These are phyloP conservation scores for Lepidostoma basale DNA, from an alignment of 1,140 invertebrate species.

Conservation along the genomic window DNA sequence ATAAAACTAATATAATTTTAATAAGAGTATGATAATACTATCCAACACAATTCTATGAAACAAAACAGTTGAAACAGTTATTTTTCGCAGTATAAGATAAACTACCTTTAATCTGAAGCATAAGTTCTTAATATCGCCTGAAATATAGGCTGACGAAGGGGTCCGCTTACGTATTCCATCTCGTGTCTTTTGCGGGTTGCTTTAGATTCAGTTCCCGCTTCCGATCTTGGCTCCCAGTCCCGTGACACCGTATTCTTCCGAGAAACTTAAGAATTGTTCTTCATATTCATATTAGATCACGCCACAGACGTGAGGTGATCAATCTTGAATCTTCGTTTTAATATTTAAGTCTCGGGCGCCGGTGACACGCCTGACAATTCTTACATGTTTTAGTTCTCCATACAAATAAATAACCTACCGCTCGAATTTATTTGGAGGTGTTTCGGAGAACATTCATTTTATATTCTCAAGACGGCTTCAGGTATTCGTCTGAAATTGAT, in stretches of 20 bases:
- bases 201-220: not conserved
- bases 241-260: not conserved
- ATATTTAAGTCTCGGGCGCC: conserved; percentile 3
- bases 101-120: not conserved
- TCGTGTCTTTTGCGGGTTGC: not conserved
- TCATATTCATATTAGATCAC: conserved; percentile 18
- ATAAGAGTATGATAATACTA: no score
- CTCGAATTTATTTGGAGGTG: no score
- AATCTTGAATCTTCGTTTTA: conserved; percentile 6
- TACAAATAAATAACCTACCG: no score
- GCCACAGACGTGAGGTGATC: conserved; percentile 11
- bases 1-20: no score
- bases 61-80: not conserved
- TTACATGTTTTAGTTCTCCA: no score
- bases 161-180: conserved; percentile 1
- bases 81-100: not conserved
- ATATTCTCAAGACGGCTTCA: no score
- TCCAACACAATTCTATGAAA: not conserved
- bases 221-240: not conserved
- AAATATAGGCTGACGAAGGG: not conserved
- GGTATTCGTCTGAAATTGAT: no score
- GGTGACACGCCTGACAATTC: not conserved
- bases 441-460: no score
- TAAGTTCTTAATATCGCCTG: conserved; percentile 1
- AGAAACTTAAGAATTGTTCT: conserved; percentile 3